A percentile compares a stretch with the other conserved stretches of the same genome.
phyloP scores from a whole-genome alignment of 1,140 invertebrate species.

The Bombus affinis region DNA sequence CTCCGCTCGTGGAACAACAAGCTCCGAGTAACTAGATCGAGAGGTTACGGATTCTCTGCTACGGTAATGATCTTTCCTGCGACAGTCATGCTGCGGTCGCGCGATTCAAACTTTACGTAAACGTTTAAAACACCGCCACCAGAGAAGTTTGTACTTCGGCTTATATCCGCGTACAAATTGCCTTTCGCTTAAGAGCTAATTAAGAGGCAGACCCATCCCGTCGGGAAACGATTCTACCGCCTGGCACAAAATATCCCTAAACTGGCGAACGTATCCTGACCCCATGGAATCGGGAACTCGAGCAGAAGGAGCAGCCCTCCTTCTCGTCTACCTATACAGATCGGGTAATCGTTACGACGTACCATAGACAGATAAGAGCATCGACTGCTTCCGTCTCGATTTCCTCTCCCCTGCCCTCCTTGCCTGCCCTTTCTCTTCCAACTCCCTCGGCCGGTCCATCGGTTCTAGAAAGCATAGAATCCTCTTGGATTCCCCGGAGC shows the following conservation, averaged over 20 bases:
- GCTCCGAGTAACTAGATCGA: background rate
- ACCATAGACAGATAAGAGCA: slow-evolving; percentile 76
- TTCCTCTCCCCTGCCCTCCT: slow-evolving; percentile 47
- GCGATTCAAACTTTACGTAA: slow-evolving; percentile 66
- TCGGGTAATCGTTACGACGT: slow-evolving; percentile 77
- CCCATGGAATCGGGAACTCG: slow-evolving; percentile 46
- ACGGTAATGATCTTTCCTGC: slow-evolving; percentile 31
- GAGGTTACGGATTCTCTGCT: slow-evolving; percentile 18
- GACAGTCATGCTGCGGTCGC: slow-evolving; percentile 5
- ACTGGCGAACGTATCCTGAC: slow-evolving; percentile 53
- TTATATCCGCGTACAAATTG: slow-evolving; percentile 65
- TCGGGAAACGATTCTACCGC: slow-evolving; percentile 39
- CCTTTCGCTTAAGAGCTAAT: slow-evolving; percentile 70
- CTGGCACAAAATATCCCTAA: slow-evolving; percentile 45
- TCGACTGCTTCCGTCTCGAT: slow-evolving; percentile 60
- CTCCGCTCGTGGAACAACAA: background rate
- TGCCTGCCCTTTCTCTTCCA: background rate
- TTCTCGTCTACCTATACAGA: slow-evolving; percentile 43
- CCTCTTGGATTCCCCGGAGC: slow-evolving; percentile 70
- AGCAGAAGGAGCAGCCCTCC: slow-evolving; percentile 40
- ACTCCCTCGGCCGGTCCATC: slow-evolving; percentile 44
- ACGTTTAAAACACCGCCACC: slow-evolving; percentile 57
- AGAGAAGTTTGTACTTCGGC: slow-evolving; percentile 60
- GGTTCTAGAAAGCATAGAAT: slow-evolving; percentile 70
- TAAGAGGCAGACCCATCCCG: slow-evolving; percentile 54